phyloP scores from a whole-genome alignment of 2,797 vertebrate genomes.

The Capromys pilorides region DNA sequence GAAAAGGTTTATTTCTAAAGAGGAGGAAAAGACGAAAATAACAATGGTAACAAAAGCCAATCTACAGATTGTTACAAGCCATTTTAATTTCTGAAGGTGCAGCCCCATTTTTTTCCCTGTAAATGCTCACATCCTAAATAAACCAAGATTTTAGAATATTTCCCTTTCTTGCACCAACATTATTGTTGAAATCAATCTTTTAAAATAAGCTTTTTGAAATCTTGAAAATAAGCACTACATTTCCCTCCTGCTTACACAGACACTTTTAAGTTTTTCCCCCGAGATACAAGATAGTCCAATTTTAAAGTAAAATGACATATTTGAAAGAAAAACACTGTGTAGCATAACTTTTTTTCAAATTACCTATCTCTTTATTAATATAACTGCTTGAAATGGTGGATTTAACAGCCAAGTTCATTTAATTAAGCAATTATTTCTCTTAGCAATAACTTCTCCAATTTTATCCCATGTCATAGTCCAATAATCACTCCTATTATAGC shows the following conservation, averaged over 20 bases:
- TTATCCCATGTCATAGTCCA: neutral
- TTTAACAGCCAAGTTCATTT: neutral
- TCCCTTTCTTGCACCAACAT: neutral
- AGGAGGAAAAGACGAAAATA: neutral
- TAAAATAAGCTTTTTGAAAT: neutral
- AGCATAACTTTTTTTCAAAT: neutral
- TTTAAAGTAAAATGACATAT: neutral
- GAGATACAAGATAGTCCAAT: neutral
- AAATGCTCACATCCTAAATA: neutral
- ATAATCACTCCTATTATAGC: neutral
- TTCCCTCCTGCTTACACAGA: neutral
- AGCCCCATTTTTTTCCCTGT: neutral
- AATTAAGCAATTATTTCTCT: conserved; percentile 34
- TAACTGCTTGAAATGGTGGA: neutral
- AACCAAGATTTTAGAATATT: neutral
- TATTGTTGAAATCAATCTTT: neutral
- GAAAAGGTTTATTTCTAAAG: neutral
- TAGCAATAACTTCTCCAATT: neutral
- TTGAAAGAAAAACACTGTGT: neutral
- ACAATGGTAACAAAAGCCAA: neutral
- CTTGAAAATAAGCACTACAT: neutral
- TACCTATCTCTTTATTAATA: neutral
- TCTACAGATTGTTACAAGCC: neutral
- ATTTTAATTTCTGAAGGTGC: neutral
- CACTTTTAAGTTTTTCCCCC: neutral